Base-by-base conservation (phyloP, 2,888 invertebrate genomes). In the Pollenia labialis region DNA sequence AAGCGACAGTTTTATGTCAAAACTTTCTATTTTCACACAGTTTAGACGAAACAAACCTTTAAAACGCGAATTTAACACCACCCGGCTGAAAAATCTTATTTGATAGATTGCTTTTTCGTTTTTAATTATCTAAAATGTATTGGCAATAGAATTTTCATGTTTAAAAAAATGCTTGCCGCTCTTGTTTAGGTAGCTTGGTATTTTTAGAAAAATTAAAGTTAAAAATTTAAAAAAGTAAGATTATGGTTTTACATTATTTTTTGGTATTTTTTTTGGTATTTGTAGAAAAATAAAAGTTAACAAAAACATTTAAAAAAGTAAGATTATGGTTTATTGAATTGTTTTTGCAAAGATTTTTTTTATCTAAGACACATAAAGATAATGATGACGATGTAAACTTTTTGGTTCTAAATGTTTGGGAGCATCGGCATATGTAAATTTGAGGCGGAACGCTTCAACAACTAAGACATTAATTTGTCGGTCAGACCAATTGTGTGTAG, bases 361-460 rank as follows among this genome's bases (percentile, higher is more conserved):
- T 75, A 75, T 87, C 85, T 88, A 88, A 81, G 88, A 83, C 60
- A 88, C 84, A 77, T 87, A 88, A 10, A 88, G 80, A 66, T 85
- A 88, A 18, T 86, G 85, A 48, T 74, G 85, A 46, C 89, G 88
- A 89, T 92, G 93, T 93, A 93, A 93, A 93, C 93, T 93, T 88
- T 93, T 93, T 77, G 91, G 91, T 75, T 92, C 93, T 68, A 98
- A 94, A 94, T 99, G 99, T 92, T 98, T 99, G 1, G 99, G 99
- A 2, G 99, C 98, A 93, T 99, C 99, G 10, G 99, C 99, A 93
- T 99, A 99, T 88, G 98, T 98, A 92, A 98, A 99, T 94, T 99
- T 99, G 74, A 99, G 95, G 93, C 97, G 97, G 94, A 97, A 99
- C 23, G 99, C 99, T 94, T 99, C 99, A 1, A 99, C 99, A 18